Base-by-base conservation (phyloP, 2,888 invertebrate species). In the Dicranocentrus wangi region DNA sequence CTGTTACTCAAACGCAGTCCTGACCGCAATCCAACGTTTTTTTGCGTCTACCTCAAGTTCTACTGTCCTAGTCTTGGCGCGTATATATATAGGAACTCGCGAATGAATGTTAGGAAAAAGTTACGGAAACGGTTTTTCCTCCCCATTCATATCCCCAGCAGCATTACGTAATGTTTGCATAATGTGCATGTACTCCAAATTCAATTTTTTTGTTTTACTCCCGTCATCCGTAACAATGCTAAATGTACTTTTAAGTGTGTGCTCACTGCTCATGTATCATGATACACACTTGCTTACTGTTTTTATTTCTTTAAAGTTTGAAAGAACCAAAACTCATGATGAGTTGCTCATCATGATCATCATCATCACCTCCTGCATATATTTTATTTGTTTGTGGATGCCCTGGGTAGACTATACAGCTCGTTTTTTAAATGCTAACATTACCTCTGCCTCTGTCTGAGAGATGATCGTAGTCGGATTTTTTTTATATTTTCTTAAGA, bases 11-110 rank as follows among this genome's bases (percentile, higher is more conserved):
- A 23, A 65, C 65, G 65, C 65, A 65, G 65, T 65, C 43, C 65
- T 65, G 65, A 65, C 65, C 65, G 43, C 65, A 65, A 65, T 43
- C 21, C 43, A 65, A 43, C 23, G 43, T 23, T 13, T 13, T 19
- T 39, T 13, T 39, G 39, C 39, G 13, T 39, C 13, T 39, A 19
- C 23, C 55, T 19, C 1, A 43, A 65, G 71, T 27, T 71, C 58
- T 25, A 71, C 71, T 71, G 71, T 71, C 71, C 71, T 60, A 71
- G 71, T 60, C 71, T 69, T 55, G 2, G 19, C n/a, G n/a, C n/a
- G n/a, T n/a, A n/a, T n/a, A n/a, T n/a, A n/a, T n/a, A n/a, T n/a
- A n/a, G n/a, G n/a, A n/a, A n/a, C n/a, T n/a, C n/a, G n/a, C n/a
- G n/a, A n/a, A n/a, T n/a, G n/a, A n/a, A n/a, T n/a, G n/a, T n/a